Evolutionary conservation across 2,113 vertebrate genomes (phyloP), one percentile per base, ranked within the genome.

Genomic region (Mus spicilegus): DNA sequence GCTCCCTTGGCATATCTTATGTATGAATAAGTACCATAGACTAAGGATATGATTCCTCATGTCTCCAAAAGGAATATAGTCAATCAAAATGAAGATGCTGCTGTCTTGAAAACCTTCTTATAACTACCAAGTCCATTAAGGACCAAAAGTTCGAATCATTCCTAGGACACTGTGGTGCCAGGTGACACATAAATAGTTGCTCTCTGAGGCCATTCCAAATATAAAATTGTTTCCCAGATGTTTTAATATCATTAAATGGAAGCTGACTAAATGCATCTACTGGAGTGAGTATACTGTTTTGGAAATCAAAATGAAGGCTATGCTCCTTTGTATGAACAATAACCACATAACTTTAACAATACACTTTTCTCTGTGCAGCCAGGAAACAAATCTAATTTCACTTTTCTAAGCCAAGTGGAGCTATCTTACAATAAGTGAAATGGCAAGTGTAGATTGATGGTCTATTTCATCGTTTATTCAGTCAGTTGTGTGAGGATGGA

Each of bases 401-500:
- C 26, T 96, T 96, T 82, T 24, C 72, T 75, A 73, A 90, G 75
- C 51, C 76, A 93, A 91, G 92, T 75, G 5, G 70, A 84, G 16
- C 26, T 95, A 17, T 22, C 58, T 70, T 93, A 75, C 33, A 87
- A 19, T 89, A 96, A 56, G 9, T 94, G 63, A 88, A 36, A 28
- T 67, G 92, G 54, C 39, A 95, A 94, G 19, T 87, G 78, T 3
- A 3, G 88, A 91, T 89, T 89, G 42, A 9, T 24, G 8, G 3
- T 63, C 0, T 9, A 72, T 96, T 97, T 96, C 82, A 92, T 75
- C 72, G 20, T 94, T 95, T 70, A 70, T 56, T 86, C 63, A 92
- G 63, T 20, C 42, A 76, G 9, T 77, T 86, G 73, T 51, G 17
- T 88, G 93, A 96, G 97, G 42, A 33, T 22, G 5, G 17, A 36